A percentile compares a stretch with the other conserved stretches of the same genome.
phyloP scores from a whole-genome alignment of 2,113 vertebrate genomes.

The Porphyrio hochstetteri region DNA sequence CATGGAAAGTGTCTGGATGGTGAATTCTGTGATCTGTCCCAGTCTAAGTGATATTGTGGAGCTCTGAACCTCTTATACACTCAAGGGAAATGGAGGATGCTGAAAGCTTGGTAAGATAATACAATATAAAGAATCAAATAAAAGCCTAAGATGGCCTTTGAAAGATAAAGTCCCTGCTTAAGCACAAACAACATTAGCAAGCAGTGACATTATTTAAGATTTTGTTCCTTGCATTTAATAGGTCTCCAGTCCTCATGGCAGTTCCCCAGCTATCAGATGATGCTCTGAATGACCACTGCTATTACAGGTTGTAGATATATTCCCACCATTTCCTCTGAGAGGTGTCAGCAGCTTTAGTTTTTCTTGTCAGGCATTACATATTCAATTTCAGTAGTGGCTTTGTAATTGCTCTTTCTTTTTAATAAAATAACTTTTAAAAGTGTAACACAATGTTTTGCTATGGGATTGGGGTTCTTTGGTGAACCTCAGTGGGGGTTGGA shows the following conservation, averaged over 20 bases:
- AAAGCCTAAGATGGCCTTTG: background rate
- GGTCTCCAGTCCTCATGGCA: background rate
- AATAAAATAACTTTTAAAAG: background rate
- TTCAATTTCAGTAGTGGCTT: background rate
- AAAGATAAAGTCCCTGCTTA: background rate
- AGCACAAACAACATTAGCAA: background rate
- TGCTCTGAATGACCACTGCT: background rate
- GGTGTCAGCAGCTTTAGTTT: background rate
- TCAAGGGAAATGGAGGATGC: background rate
- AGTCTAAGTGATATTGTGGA: background rate
- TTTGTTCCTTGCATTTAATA: background rate
- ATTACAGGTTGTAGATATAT: background rate
- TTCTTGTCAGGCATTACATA: background rate
- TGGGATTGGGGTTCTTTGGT: background rate
- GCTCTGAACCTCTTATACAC: background rate
- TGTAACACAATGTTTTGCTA: rapidly evolving
- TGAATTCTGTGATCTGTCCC: background rate
- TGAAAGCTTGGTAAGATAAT: background rate
- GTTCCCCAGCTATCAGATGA: background rate
- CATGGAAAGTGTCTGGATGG: background rate
- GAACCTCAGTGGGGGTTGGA: background rate
- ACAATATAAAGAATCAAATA: background rate
- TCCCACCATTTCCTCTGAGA: background rate
- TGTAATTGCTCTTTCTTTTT: background rate
- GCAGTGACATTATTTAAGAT: background rate